A percentile compares a stretch with the other conserved stretches of the same genome.
Conservation (phyloP, 2,797 vertebrate genomes). For the Gila robusta region DNA sequence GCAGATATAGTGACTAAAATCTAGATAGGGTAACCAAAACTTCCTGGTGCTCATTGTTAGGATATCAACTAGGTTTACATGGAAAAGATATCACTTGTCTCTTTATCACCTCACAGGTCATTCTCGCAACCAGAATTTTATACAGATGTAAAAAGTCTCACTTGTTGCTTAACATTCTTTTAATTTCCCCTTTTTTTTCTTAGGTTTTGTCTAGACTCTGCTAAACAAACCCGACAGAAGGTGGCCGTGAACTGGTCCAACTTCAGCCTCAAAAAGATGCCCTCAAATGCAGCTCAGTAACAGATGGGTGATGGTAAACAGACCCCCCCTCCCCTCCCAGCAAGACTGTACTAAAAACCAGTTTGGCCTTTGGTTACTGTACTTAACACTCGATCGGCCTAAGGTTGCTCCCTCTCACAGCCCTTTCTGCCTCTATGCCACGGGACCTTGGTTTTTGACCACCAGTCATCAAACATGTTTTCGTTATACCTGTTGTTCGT, state of each 20-base stretch:
- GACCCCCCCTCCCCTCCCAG: slow-evolving; percentile 54
- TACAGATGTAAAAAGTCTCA: neutral
- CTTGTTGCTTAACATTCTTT: neutral
- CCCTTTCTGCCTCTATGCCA: slow-evolving; percentile 74
- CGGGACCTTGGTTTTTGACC: slow-evolving; percentile 73
- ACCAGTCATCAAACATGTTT: slow-evolving; percentile 73
- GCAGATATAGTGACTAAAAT: neutral
- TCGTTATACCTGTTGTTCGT: slow-evolving; percentile 68
- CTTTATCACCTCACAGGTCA: neutral
- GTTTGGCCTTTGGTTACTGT: slow-evolving; percentile 62
- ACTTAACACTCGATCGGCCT: slow-evolving; percentile 69
- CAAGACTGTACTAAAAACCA: slow-evolving; percentile 72
- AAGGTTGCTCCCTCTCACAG: slow-evolving; percentile 76
- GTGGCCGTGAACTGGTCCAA: slow-evolving; percentile 99
- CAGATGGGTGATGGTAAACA: slow-evolving; percentile 67
- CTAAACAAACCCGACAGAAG: slow-evolving; percentile 98
- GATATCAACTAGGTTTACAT: neutral
- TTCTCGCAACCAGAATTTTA: neutral
- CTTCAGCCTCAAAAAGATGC: slow-evolving; percentile 99
- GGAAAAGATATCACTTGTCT: neutral
- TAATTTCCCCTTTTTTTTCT: slow-evolving; percentile 32
- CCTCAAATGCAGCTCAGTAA: slow-evolving; percentile 95
- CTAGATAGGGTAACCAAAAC: no score
- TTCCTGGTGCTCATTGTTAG: neutral
- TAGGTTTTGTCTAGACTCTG: slow-evolving; percentile 99